Evolutionary conservation across 2,797 vertebrate species (phyloP).

Genomic region (Myotis planiceps): DNA sequence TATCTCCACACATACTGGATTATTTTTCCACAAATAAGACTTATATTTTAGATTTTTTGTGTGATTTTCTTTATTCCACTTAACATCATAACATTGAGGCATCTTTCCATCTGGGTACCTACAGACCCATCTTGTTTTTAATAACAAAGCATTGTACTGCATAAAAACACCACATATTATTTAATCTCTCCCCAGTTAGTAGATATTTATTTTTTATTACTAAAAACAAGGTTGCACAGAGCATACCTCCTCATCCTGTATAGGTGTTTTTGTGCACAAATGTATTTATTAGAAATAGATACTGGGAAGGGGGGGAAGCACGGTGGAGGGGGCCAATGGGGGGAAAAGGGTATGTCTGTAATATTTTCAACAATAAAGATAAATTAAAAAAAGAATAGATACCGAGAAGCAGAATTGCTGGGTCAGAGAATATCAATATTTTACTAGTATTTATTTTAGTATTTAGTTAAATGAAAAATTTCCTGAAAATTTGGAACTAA

Average conservation of each 20-base stretch:
- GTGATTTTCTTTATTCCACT: neutral
- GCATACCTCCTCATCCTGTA: neutral
- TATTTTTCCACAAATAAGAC: constrained; percentile 37
- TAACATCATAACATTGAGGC: neutral
- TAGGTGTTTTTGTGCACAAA: neutral
- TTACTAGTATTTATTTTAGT: neutral
- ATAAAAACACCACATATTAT: constrained; percentile 11
- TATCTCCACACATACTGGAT: neutral
- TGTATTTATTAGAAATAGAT: constrained; percentile 36
- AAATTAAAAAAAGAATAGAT: neutral
- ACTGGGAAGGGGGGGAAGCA: neutral
- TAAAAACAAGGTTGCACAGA: constrained; percentile 16
- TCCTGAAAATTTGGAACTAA: neutral
- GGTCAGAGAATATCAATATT: neutral
- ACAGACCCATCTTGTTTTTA: neutral
- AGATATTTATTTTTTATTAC: neutral
- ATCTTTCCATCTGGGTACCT: neutral
- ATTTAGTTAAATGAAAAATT: constrained; percentile 36
- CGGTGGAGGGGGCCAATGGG: no score
- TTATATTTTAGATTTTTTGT: constrained; percentile 40
- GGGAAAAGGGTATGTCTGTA: no score
- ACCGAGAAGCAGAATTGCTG: neutral
- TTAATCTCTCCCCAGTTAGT: constrained; percentile 9
- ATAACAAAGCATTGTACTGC: neutral
- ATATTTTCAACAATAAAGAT: no score